Base-by-base conservation (phyloP, 2,888 invertebrate genomes). In the Aspidiotus rigidus region DNA sequence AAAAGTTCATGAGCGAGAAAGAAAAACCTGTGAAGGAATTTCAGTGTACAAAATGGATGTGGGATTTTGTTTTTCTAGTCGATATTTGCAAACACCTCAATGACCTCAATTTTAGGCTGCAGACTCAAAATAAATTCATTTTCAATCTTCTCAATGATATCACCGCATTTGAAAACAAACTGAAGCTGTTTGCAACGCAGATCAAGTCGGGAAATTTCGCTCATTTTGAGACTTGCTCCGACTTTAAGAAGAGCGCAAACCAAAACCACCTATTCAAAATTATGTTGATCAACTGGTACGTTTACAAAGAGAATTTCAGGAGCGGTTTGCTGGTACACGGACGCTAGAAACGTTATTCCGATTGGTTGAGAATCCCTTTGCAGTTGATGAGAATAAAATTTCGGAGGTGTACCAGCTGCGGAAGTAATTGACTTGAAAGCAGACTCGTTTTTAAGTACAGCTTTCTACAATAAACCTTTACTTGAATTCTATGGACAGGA, bases 351-450 rank as follows among this genome's bases (percentile, higher is more conserved):
- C 49, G 49, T 44, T 11, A 44, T 44, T 44, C 49, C 11, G 49
- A 44, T 44, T 44, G 49, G 49, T 44, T 44, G 49, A 44, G 49
- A 44, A 44, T 44, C 49, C 49, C 49, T 44, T 10, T 44, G 49
- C 8, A 44, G 49, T 44, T n/a, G n/a, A n/a, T n/a, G n/a, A n/a
- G n/a, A n/a, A n/a, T n/a, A n/a, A n/a, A n/a, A n/a, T n/a, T n/a
- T 44, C 49, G 49, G 49, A 44, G 49, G 49, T 44, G 49, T 44
- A 44, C 49, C 11, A 44, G 49, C 49, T 44, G 49, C n/a, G n/a
- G 49, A 44, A 44, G 49, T 44, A 44, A 44, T 44, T 10, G 49
- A 44, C 49, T 11, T 44, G 49, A 44, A 44, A 44, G 49, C 49
- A 44, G 49, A 44, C 49, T 44, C 49, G 49, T 44, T 44, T 44